phyloP scores from a whole-genome alignment of 1,140 invertebrate species.

The Anadara kagoshimensis region DNA sequence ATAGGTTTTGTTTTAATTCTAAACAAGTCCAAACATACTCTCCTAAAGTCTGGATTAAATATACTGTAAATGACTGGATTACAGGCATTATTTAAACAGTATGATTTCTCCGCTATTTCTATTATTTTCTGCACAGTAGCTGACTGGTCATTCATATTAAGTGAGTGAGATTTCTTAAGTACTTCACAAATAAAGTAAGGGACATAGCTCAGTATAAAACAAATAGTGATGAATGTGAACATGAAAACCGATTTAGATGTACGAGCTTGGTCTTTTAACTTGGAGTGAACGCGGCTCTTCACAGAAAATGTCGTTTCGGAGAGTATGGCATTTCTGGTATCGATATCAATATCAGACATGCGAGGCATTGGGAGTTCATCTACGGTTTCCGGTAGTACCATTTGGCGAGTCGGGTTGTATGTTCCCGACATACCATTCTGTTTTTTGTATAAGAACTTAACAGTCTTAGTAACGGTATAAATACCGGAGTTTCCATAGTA shows the following conservation, averaged over 20 bases:
- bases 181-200: not conserved
- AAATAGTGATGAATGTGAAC: not conserved
- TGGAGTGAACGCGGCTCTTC: too few relatives aligned
- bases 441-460: not conserved
- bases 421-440: too few relatives aligned
- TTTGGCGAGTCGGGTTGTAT: too few relatives aligned
- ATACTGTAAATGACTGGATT: slow-evolving; percentile 2
- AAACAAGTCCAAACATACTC: not conserved
- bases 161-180: not conserved
- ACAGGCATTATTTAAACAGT: not conserved
- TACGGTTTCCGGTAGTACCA: too few relatives aligned
- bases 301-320: not conserved
- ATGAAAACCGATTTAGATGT: not conserved
- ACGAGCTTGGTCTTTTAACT: too few relatives aligned
- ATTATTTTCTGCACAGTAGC: not conserved
- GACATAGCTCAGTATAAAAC: not conserved
- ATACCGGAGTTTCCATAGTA: not conserved
- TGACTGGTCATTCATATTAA: not conserved
- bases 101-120: not conserved
- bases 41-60: slow-evolving; percentile 2
- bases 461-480: not conserved
- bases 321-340: not conserved
- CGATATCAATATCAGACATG: not conserved
- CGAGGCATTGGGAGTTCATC: too few relatives aligned
- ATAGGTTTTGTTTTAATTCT: too few relatives aligned